These are phyloP conservation scores for Rhopilema esculentum DNA, from an alignment of 30 jellyfish, hydroid and myxozoan genomes.

Conservation along the genomic window DNA sequence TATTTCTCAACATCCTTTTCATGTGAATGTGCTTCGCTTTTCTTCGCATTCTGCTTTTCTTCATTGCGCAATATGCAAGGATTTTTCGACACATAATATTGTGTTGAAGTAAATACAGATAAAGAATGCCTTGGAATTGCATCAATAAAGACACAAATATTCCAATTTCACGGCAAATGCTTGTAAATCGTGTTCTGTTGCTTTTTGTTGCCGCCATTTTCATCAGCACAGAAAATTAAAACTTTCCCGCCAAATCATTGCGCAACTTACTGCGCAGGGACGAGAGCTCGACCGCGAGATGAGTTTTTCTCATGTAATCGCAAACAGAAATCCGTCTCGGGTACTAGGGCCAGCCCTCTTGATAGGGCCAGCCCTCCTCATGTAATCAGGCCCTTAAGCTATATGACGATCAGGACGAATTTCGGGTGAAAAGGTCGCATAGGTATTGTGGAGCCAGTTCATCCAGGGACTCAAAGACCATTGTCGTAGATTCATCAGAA, in stretches of 20 bases:
- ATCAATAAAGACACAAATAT: background rate
- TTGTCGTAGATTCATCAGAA: no score
- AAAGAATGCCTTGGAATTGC: conserved; percentile 5
- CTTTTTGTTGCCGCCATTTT: background rate
- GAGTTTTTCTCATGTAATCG: no score
- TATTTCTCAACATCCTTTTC: conserved; percentile 5
- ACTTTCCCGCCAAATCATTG: no score
- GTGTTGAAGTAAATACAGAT: conserved; percentile 11
- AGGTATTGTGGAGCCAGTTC: no score
- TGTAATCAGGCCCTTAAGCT: conserved; percentile 35
- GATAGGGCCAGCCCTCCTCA: conserved; percentile 35
- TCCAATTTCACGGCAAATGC: background rate
- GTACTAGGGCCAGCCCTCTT: no score
- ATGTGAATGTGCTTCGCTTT: background rate
- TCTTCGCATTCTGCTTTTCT: background rate
- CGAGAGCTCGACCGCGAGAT: no score
- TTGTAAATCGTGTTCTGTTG: background rate
- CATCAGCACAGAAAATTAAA: no score
- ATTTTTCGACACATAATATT: conserved; percentile 4
- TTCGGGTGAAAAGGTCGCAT: no score
- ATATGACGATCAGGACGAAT: no score
- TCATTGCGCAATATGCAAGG: conserved; percentile 11
- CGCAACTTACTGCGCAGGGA: no score
- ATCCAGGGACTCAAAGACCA: no score
- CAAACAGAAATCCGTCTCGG: no score